Base-by-base conservation (phyloP, 2,888 invertebrate genomes). In the Macaria liturata region DNA sequence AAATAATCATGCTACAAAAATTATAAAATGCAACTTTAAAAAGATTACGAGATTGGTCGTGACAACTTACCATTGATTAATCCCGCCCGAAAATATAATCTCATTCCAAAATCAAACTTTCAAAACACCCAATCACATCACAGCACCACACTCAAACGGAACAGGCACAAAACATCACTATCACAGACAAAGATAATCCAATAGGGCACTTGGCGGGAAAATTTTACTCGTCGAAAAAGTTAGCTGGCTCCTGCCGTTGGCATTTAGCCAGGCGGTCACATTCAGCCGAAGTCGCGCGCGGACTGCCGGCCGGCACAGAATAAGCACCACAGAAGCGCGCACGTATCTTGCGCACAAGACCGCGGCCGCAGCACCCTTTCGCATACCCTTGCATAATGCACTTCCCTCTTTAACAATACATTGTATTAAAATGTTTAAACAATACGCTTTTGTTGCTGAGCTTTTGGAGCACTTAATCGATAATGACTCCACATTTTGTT, bases 211-310 rank as follows among this genome's bases (percentile, higher is more conserved):
- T 80, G 88, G 90, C 89, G 89, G 86, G 88, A 88, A 88, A 80
- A 69, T 72, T 75, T 75, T 60, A 49, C 52, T 60, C 57, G 67
- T 75, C 88, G 90, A 80, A 87, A 90, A 91, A 91, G 90, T 91
- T 91, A 86, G 70, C 59, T 67, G 64, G 67, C 68, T 59, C 54
- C 61, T 67, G 65, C 62, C 57, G 60, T 59, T 57, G 34, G 59
- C 65, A 64, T 71, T 59, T 67, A 72, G 76, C 75, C 74, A 67
- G 65, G 75, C 83, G 79, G 68, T 74, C 81, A 70, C 71, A 63
- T 72, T 65, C 70, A 66, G 66, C 69, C 77, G 71, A 66, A 66
- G 73, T 71, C 74, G 67, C 68, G 70, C 72, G 74, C 77, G 76
- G 82, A 88, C 89, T 89, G 85, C 84, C 81, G 81, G 82, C 84